phyloP scores from a whole-genome alignment of 2,113 vertebrate genomes.

The Ibidorhyncha struthersii region DNA sequence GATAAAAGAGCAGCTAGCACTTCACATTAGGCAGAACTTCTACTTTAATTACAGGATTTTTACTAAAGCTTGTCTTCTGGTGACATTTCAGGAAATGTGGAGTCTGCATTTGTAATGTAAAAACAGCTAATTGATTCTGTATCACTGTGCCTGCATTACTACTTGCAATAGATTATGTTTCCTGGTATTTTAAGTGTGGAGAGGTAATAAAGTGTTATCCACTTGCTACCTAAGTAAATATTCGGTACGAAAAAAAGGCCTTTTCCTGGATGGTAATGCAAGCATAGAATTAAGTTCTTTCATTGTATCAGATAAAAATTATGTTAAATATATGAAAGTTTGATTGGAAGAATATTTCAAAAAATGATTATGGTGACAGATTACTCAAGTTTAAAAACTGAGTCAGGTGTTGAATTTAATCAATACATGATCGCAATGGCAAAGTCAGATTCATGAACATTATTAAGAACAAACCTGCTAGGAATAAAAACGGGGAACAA shows the following conservation, averaged over 20 bases:
- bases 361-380: constrained; percentile 14
- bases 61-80: constrained; percentile 26
- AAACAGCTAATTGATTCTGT: constrained; percentile 33
- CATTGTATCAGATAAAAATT: constrained; percentile 6
- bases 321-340: neutral
- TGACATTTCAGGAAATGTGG: constrained; percentile 25
- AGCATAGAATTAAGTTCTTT: constrained; percentile 17
- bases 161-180: neutral
- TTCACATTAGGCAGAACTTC: constrained; percentile 14
- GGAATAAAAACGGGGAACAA: constrained; percentile 24
- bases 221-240: neutral
- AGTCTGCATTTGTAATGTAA: neutral
- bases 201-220: neutral
- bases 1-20: constrained; percentile 36
- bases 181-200: neutral
- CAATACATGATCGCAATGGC: neutral
- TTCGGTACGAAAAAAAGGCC: neutral
- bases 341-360: neutral
- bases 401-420: neutral
- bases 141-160: neutral
- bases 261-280: constrained; percentile 2
- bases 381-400: constrained; percentile 4
- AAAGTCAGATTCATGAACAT: constrained; percentile 2
- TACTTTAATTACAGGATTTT: constrained; percentile 55
- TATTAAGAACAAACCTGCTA: constrained; percentile 1